Conservation (phyloP, 2,888 invertebrate genomes). For the Torymus auratus region DNA sequence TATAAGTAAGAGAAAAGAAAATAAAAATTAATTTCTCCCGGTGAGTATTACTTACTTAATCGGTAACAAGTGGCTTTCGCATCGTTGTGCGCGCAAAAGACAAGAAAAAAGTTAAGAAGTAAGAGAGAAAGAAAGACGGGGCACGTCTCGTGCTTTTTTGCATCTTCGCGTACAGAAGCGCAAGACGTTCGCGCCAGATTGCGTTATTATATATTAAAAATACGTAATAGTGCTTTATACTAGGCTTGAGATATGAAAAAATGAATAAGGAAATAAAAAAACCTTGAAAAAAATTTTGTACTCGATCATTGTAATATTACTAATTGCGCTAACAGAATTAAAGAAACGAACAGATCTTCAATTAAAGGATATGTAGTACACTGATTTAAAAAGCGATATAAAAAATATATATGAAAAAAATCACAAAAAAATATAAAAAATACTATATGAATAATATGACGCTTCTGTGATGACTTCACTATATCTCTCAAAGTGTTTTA, state of each 20-base stretch:
- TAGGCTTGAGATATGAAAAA: conserved; percentile 69
- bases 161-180: background rate
- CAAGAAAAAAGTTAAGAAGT: conserved; percentile 3
- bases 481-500: conserved; percentile 71
- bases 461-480: conserved; percentile 76
- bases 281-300: conserved; percentile 70
- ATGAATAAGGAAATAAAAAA: conserved; percentile 56
- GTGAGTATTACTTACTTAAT: conserved; percentile 34
- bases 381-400: conserved; percentile 38
- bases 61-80: conserved; percentile 46
- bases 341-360: conserved; percentile 62
- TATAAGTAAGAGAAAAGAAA: background rate
- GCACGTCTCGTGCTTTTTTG: conserved; percentile 8
- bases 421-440: conserved; percentile 39
- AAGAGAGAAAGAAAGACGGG: background rate
- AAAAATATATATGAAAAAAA: conserved; percentile 26
- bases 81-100: conserved; percentile 28
- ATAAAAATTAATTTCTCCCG: conserved; percentile 26
- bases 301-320: conserved; percentile 74
- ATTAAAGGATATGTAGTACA: conserved; percentile 70
- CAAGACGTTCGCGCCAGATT: conserved; percentile 39
- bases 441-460: conserved; percentile 71
- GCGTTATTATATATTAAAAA: conserved; percentile 61
- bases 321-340: conserved; percentile 69
- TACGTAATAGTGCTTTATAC: conserved; percentile 74